Conservation (phyloP, 1,140 invertebrate species). For the Hypothenemus hampei region DNA sequence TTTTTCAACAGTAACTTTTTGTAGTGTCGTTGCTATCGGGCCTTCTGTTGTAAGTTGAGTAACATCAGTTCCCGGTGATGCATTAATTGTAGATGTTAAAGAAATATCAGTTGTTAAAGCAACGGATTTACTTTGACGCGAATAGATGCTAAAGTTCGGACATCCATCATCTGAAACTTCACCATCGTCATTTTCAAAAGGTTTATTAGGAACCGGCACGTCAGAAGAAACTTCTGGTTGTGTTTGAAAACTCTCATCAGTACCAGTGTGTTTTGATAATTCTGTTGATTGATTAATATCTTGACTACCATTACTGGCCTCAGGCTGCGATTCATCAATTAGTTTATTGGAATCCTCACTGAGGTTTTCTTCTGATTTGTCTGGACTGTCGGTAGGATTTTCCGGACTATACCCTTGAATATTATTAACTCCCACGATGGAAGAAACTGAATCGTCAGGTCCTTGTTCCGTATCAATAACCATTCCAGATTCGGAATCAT, state of each 20-base stretch:
- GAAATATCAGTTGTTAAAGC: slow-evolving; percentile 54
- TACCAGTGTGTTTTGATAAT: background rate
- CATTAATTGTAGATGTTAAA: slow-evolving; percentile 27
- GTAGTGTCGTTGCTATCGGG: background rate
- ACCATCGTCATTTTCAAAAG: slow-evolving; percentile 48
- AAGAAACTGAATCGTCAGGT: slow-evolving; percentile 25
- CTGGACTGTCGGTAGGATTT: slow-evolving; percentile 13
- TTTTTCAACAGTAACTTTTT: slow-evolving; percentile 17
- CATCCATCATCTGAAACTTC: slow-evolving; percentile 65
- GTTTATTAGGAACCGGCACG: too few species aligned
- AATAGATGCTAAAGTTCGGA: slow-evolving; percentile 80
- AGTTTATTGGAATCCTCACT: too few species aligned
- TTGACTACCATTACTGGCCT: slow-evolving; percentile 1
- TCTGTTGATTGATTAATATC: too few species aligned
- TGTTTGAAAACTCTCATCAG: background rate
- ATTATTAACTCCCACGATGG: slow-evolving; percentile 13
- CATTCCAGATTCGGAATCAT: slow-evolving; percentile 59
- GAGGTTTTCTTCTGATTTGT: background rate
- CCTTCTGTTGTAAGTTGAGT: slow-evolving; percentile 3
- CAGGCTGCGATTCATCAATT: background rate
- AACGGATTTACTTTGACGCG: slow-evolving; percentile 69
- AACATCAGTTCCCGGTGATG: slow-evolving; percentile 9
- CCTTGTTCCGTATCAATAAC: slow-evolving; percentile 57
- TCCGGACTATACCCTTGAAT: slow-evolving; percentile 10
- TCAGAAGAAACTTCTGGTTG: background rate